Evolutionary conservation across 1,140 invertebrate species (phyloP).

Genomic region (Cyphomyrmex costatus): DNA sequence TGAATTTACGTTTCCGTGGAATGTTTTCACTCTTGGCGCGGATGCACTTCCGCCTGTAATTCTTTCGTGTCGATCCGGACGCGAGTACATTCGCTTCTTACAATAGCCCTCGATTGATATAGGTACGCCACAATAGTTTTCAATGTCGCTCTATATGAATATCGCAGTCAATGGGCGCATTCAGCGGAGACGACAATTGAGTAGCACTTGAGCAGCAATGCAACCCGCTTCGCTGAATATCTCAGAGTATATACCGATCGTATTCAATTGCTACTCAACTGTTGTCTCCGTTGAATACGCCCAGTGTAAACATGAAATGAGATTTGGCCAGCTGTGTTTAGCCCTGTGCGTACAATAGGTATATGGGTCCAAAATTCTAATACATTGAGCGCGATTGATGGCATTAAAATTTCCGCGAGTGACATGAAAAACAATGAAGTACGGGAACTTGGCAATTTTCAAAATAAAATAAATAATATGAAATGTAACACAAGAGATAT

Average conservation of each 20-base stretch:
- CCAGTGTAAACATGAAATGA: constrained; percentile 52
- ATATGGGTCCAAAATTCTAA: constrained; percentile 4
- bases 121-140: constrained; percentile 45
- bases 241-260: constrained; percentile 50
- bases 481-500: no score
- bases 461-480: no score
- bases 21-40: constrained; percentile 1
- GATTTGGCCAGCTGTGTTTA: constrained; percentile 23
- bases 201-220: constrained; percentile 58
- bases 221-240: constrained; percentile 47
- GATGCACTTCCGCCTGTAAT: constrained; percentile 16
- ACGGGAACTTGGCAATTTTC: background rate
- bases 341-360: background rate
- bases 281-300: constrained; percentile 52
- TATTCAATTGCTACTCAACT: constrained; percentile 52
- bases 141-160: constrained; percentile 48
- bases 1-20: constrained; percentile 16
- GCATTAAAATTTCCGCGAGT: background rate
- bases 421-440: background rate
- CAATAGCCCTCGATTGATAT: constrained; percentile 22
- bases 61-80: constrained; percentile 26
- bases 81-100: constrained; percentile 7
- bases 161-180: constrained; percentile 47
- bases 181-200: constrained; percentile 50
- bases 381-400: background rate